Base-by-base conservation (phyloP, 2,888 invertebrate genomes). In the Pimpla rufipes region DNA sequence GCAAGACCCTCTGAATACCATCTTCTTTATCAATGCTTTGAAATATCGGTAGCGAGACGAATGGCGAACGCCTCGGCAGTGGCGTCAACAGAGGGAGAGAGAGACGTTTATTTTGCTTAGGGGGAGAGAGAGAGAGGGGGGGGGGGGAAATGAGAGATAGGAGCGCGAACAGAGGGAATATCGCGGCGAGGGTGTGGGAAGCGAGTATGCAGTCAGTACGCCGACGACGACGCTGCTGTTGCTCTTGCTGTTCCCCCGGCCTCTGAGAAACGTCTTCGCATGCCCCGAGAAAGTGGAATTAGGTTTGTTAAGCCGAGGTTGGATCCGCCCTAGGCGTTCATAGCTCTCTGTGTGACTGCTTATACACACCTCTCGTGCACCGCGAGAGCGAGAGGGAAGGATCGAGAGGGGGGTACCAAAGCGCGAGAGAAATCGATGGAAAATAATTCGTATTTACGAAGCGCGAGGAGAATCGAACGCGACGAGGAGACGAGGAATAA, bases 241-340 rank as follows among this genome's bases (percentile, higher is more conserved):
- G 59, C 50, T 52, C 50, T 70, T 77, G 70, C 70, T 62, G 59
- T 62, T 70, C 40, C 45, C 47, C 35, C 47, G 42, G 13, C 45
- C 47, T 57, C 37, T n/a, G 40, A 40, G 40, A 21, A 57, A 70
- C 62, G 68, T 62, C 57, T 76, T 42, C 66, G 35, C 55, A 35
- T 67, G 76, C 76, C 50, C 55, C 76, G 50, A 70, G 70, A 62
- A 78, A 78, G 77, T 70, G 62, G 47, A 78, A 78, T 78, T 78
- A 78, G 77, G 77, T 78, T 78, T 78, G 77, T 78, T 78, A 68
- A 78, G 77, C 59, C 40, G 70, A 62, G 70, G 77, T 62, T 78
- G 59, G 50, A 70, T 78, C 70, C 29, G 77, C 77, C 77, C 47
- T 23, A 18, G 77, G 70, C 77, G 70, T 78, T 68, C 55, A 66